These are phyloP conservation scores for Promerops cafer DNA, from an alignment of 2,113 vertebrate genomes.

Conservation along the genomic window DNA sequence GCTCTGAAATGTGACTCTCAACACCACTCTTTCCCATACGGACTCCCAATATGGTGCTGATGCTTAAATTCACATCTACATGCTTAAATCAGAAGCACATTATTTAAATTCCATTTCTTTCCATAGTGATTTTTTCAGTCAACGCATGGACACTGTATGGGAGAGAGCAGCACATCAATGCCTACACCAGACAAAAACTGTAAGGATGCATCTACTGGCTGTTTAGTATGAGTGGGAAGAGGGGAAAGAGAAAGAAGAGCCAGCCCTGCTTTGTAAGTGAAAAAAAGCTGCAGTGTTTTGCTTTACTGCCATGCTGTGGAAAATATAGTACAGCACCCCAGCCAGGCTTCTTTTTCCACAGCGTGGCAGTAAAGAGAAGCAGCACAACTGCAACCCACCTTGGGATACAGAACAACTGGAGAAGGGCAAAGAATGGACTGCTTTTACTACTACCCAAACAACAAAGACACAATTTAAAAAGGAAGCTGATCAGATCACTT, in stretches of 20 bases:
- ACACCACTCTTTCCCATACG: neutral
- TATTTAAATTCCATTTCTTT: slow-evolving; percentile 52
- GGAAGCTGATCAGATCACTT: neutral
- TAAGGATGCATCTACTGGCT: neutral
- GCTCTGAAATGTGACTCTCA: neutral
- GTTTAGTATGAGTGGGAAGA: neutral
- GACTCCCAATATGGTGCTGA: neutral
- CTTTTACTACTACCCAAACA: neutral
- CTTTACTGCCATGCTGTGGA: neutral
- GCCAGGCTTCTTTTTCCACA: neutral
- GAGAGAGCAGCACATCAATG: slow-evolving; percentile 46
- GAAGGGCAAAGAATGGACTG: neutral
- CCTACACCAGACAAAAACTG: neutral
- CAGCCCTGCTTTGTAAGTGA: neutral
- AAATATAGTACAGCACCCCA: neutral
- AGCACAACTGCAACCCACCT: neutral
- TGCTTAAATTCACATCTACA: neutral
- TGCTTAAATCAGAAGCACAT: neutral
- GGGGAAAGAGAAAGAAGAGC: neutral
- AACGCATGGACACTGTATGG: neutral
- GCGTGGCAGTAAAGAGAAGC: slow-evolving; percentile 4
- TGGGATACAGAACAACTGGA: neutral
- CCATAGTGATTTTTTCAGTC: neutral
- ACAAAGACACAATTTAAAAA: neutral
- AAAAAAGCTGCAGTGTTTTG: neutral